A percentile compares a stretch with the other conserved stretches of the same genome.
These are phyloP conservation scores for Melierax canorus DNA, from an alignment of 2,113 vertebrate species.

Conservation along the genomic window DNA sequence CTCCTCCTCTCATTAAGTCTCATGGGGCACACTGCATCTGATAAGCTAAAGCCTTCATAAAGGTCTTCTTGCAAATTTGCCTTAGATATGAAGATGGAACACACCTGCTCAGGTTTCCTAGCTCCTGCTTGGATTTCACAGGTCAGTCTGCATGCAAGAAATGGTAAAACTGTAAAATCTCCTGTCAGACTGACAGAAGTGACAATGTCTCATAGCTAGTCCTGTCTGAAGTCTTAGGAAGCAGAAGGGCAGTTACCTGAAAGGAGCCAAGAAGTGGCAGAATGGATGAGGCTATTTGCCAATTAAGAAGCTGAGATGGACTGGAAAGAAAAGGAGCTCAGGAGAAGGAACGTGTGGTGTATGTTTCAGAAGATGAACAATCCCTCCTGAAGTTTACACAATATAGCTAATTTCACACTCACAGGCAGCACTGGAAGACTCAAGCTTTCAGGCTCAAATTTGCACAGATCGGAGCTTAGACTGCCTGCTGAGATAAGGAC, in stretches of 20 bases:
- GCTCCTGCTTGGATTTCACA: background rate
- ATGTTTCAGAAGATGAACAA: background rate
- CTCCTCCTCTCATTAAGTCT: background rate
- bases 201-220: background rate
- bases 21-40: background rate
- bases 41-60: background rate
- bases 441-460: background rate
- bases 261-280: background rate
- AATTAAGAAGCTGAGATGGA: background rate
- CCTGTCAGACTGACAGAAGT: background rate
- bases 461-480: background rate
- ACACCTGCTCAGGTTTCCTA: background rate
- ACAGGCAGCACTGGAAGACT: background rate
- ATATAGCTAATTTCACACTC: background rate
- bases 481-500: background rate
- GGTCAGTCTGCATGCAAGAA: background rate
- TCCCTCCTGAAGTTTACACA: background rate
- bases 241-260: background rate
- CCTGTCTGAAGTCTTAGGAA: background rate
- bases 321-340: background rate
- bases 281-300: background rate
- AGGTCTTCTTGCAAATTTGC: background rate
- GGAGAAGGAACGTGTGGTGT: background rate
- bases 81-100: background rate
- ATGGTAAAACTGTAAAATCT: background rate